These are phyloP conservation scores for Caenorhabditis zanzibari DNA, from an alignment of 2,888 invertebrate genomes.

Conservation along the genomic window DNA sequence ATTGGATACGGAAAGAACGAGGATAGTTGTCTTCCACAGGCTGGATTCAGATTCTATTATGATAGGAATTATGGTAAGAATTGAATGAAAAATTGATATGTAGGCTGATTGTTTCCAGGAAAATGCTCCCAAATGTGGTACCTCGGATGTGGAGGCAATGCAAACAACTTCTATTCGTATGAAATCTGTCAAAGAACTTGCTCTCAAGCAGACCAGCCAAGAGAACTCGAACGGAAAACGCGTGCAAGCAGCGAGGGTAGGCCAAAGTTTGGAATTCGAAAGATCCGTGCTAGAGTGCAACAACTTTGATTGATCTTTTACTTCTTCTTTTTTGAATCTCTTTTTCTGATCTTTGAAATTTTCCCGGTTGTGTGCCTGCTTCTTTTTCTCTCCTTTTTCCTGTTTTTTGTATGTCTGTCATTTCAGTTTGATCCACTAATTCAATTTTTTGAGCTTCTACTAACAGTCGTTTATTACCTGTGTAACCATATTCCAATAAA, in stretches of 20 bases:
- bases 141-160: conserved; percentile 81
- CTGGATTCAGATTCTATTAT: conserved; percentile 80
- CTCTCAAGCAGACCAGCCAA: conserved; percentile 27
- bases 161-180: conserved; percentile 75
- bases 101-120: conserved; percentile 62
- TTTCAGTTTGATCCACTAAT: conserved; percentile 50
- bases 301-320: conserved; percentile 42
- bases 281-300: conserved; percentile 63
- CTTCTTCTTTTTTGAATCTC: conserved; percentile 41
- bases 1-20: conserved; percentile 78
- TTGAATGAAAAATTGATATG: not conserved
- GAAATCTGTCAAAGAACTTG: conserved; percentile 73
- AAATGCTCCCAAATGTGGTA: conserved; percentile 81
- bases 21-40: conserved; percentile 73
- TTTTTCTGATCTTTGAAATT: conserved; percentile 24
- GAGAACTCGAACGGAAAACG: conserved; percentile 64
- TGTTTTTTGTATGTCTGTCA: conserved; percentile 46
- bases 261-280: conserved; percentile 62
- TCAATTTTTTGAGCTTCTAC: conserved; percentile 30
- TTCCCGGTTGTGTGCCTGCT: conserved; percentile 53
- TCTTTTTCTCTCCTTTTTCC: conserved; percentile 1
- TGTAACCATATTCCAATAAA: conserved; percentile 25
- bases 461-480: conserved; percentile 19
- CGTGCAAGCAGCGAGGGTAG: conserved; percentile 72
- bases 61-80: conserved; percentile 77